These are phyloP conservation scores for Pangasius sanitwongsei DNA, from an alignment of 2,797 vertebrate species.

Conservation along the genomic window DNA sequence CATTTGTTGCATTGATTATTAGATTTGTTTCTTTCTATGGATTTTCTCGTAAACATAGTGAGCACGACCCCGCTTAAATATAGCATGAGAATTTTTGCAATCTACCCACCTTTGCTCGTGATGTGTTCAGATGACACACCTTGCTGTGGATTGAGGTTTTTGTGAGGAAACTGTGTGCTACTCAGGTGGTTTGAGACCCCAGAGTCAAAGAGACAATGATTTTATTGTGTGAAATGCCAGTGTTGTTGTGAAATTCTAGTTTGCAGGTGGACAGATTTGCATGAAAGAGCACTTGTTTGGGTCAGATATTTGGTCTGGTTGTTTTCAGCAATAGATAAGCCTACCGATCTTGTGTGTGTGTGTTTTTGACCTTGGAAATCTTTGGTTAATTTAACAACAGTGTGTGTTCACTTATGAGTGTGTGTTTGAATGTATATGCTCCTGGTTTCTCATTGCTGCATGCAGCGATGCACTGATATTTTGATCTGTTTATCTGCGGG, in stretches of 20 bases:
- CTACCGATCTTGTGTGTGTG: background rate
- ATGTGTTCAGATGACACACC: background rate
- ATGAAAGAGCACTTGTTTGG: background rate
- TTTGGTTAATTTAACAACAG: constrained; percentile 10
- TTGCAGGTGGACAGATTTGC: background rate
- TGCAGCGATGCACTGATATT: constrained; percentile 11
- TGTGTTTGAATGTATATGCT: constrained; percentile 19
- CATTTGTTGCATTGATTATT: background rate
- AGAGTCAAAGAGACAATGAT: constrained; percentile 1
- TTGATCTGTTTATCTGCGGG: constrained; percentile 9
- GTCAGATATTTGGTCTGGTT: constrained; percentile 10
- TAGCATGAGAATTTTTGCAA: background rate
- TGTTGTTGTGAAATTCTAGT: background rate
- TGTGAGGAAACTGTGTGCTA: background rate
- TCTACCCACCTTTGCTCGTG: background rate
- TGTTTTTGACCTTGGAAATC: constrained; percentile 34
- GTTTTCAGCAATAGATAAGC: constrained; percentile 30
- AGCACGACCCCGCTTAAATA: background rate
- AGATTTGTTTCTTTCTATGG: background rate
- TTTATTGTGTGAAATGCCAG: constrained; percentile 8
- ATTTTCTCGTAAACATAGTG: background rate
- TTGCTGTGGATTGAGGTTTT: background rate
- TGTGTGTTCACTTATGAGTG: background rate
- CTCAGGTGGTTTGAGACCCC: background rate
- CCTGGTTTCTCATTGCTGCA: background rate